A percentile compares a stretch with the other conserved stretches of the same genome.
Conservation (phyloP, 2,888 invertebrate genomes). For the Halictus ligatus region DNA sequence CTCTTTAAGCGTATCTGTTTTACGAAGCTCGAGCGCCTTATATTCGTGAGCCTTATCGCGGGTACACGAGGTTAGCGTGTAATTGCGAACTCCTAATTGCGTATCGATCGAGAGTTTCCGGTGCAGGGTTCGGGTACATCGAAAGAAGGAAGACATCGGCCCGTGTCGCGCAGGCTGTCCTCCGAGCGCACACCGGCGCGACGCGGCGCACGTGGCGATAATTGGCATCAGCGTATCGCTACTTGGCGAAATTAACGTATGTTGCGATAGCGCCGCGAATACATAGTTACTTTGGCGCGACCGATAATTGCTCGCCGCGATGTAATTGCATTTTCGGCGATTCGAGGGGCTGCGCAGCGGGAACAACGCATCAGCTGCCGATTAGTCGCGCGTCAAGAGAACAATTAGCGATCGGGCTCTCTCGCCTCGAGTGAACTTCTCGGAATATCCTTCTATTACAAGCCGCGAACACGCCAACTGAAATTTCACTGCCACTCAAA, state of each 20-base stretch:
- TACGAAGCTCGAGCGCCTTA: not conserved
- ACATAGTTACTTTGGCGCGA: constrained; percentile 46
- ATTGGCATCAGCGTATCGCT: constrained; percentile 4
- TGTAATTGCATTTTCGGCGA: constrained; percentile 55
- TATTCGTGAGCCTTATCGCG: not conserved
- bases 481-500: constrained; percentile 20
- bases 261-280: constrained; percentile 41
- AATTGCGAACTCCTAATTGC: not conserved
- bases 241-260: constrained; percentile 38
- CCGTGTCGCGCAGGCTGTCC: not conserved
- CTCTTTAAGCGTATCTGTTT: not conserved
- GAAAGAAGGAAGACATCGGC: constrained; percentile 13
- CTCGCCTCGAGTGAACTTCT: constrained; percentile 33
- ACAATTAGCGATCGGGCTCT: constrained; percentile 45
- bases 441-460: constrained; percentile 38
- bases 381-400: constrained; percentile 38
- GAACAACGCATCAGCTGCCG: constrained; percentile 27
- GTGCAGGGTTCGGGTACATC: not conserved
- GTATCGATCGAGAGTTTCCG: not conserved
- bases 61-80: not conserved
- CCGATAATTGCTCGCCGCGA: constrained; percentile 45
- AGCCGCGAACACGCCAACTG: not conserved
- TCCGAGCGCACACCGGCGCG: not conserved
- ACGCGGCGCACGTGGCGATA: not conserved
- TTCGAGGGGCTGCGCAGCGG: constrained; percentile 9